These are phyloP conservation scores for Pangasius macronema DNA, from an alignment of 2,797 vertebrate genomes.

Conservation along the genomic window DNA sequence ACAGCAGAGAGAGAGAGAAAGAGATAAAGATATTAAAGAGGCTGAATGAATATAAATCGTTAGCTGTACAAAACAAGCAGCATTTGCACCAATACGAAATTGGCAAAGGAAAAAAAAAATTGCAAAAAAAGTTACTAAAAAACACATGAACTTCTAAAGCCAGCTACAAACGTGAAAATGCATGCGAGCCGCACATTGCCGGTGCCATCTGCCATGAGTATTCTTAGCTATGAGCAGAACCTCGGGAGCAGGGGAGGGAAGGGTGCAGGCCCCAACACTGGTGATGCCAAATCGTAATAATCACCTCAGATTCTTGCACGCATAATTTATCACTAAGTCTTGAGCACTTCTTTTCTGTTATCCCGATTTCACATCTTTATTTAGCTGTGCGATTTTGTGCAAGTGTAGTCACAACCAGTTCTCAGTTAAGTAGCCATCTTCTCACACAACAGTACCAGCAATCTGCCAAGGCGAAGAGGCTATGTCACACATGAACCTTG, in stretches of 20 bases:
- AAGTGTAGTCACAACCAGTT: constrained; percentile 19
- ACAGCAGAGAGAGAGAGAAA: constrained; percentile 22
- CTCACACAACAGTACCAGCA: constrained; percentile 6
- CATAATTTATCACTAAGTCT: constrained; percentile 10
- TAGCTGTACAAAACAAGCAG: constrained; percentile 13
- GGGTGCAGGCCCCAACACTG: constrained; percentile 33
- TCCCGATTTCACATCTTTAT: constrained; percentile 1
- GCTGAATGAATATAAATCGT: neutral
- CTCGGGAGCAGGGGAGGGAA: neutral
- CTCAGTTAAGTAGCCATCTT: constrained; percentile 24
- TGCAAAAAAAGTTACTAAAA: constrained; percentile 12
- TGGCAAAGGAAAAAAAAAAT: neutral
- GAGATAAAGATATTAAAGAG: constrained; percentile 26
- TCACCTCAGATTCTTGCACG: constrained; percentile 24
- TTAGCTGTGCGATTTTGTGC: neutral
- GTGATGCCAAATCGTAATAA: constrained; percentile 47
- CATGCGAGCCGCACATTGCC: neutral
- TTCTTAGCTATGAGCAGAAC: constrained; percentile 55
- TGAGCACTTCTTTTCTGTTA: constrained; percentile 7
- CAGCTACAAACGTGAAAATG: neutral
- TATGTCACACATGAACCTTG: neutral
- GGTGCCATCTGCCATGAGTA: constrained; percentile 49
- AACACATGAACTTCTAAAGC: constrained; percentile 3
- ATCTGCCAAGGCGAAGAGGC: constrained; percentile 10
- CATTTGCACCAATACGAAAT: neutral